These are phyloP conservation scores for Crotalus tigris DNA, from an alignment of 2,113 vertebrate genomes.

Conservation along the genomic window DNA sequence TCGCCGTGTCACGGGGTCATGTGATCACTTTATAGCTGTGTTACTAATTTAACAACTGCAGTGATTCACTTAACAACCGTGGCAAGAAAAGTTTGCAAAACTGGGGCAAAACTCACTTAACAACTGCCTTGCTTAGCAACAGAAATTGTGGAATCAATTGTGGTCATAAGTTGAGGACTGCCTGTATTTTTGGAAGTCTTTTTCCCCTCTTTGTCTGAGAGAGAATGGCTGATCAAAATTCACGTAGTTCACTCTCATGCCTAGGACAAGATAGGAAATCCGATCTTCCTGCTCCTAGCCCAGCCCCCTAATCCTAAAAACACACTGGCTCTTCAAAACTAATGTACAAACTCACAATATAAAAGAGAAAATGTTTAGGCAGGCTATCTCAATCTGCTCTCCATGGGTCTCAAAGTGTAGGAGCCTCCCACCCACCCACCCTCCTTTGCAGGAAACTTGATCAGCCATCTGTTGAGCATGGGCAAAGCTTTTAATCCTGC, in stretches of 20 bases:
- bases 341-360: not conserved
- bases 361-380: not conserved
- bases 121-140: not conserved
- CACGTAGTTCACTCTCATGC: not conserved
- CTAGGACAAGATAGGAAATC: not conserved
- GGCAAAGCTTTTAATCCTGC: not conserved
- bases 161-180: not conserved
- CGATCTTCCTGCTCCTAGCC: not conserved
- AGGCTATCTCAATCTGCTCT: not conserved
- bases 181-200: not conserved
- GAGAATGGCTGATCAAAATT: not conserved
- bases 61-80: not conserved
- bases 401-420: not conserved
- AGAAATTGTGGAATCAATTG: not conserved
- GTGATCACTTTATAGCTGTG: not conserved
- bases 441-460: not conserved
- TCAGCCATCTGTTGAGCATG: not conserved
- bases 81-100: not conserved
- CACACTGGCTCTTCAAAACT: not conserved
- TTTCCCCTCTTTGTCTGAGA: not conserved
- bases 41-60: not conserved
- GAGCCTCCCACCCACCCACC: accelerated
- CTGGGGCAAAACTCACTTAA: not conserved
- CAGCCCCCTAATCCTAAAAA: not conserved
- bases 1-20: not conserved